phyloP scores from a whole-genome alignment of 2,888 invertebrate species.

The Balanococcus diminutus region DNA sequence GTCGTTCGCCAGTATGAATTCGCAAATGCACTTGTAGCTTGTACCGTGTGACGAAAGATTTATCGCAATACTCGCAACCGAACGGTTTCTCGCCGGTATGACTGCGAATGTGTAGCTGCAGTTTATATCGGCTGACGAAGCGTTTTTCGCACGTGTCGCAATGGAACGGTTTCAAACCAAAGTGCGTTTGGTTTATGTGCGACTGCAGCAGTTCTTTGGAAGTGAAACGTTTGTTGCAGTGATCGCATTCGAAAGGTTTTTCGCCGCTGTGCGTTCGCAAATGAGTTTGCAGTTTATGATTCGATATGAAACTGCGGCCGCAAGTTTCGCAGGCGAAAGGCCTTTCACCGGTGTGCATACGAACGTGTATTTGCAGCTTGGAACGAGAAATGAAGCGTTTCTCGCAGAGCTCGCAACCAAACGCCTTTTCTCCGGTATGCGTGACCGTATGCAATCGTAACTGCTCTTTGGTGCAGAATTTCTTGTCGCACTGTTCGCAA shows the following conservation, averaged over 20 bases:
- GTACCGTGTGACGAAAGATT: conserved; percentile 29
- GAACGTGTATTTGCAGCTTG: conserved; percentile 52
- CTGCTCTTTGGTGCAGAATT: conserved; percentile 19
- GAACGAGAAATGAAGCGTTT: conserved; percentile 35
- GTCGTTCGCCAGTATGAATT: conserved; percentile 36
- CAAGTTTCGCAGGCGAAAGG: conserved; percentile 47
- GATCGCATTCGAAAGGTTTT: conserved; percentile 34
- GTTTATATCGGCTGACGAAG: conserved; percentile 39
- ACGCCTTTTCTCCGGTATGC: conserved; percentile 53
- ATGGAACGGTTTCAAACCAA: conserved; percentile 4
- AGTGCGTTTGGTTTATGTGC: conserved; percentile 32
- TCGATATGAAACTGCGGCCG: not conserved
- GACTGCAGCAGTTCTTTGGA: not conserved
- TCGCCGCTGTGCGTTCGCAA: conserved; percentile 14
- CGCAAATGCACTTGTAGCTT: conserved; percentile 21
- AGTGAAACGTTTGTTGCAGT: conserved; percentile 4
- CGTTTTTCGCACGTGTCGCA: conserved; percentile 35
- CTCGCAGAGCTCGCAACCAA: conserved; percentile 46
- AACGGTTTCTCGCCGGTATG: conserved; percentile 37
- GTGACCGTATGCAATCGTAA: conserved; percentile 37
- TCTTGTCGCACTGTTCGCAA: conserved; percentile 36
- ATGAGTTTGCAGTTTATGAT: conserved; percentile 23
- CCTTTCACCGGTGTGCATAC: conserved; percentile 52
- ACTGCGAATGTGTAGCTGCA: conserved; percentile 39
- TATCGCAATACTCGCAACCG: conserved; percentile 14